Percentiles rank a stretch among this genome's conserved stretches.
These are phyloP conservation scores for Eunapius fragilis DNA, from an alignment of 37 sponge, comb jelly and placozoan species.

Conservation along the genomic window DNA sequence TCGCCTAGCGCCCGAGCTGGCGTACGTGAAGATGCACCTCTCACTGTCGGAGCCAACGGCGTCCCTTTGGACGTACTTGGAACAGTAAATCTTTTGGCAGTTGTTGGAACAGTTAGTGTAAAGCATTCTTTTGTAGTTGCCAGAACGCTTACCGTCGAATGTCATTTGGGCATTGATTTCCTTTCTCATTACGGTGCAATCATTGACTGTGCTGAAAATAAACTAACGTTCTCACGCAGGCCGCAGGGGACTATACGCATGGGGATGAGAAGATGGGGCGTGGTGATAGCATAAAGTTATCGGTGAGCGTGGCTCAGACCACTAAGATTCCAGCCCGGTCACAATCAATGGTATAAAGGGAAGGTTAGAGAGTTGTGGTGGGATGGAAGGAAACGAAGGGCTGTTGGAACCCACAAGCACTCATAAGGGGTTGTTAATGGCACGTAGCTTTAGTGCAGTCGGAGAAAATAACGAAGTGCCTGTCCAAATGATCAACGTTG, in stretches of 20 bases:
- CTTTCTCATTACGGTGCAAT: conserved; percentile 1
- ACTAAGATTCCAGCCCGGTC: too few relatives aligned
- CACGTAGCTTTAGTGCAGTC: too few relatives aligned
- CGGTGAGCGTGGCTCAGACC: neutral
- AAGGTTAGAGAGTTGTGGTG: too few relatives aligned
- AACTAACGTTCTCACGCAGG: neutral
- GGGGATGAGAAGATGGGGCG: too few relatives aligned
- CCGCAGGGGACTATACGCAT: neutral
- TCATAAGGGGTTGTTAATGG: too few relatives aligned
- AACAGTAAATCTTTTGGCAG: neutral
- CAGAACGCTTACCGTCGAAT: conserved; percentile 11
- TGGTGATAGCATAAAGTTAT: too few relatives aligned
- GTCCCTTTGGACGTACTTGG: conserved; percentile 9
- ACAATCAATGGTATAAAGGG: too few relatives aligned
- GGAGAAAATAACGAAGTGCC: too few relatives aligned
- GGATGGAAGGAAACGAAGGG: too few relatives aligned
- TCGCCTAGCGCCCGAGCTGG: neutral
- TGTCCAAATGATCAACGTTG: too few relatives aligned
- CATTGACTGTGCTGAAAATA: conserved; percentile 6
- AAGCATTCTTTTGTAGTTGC: conserved; percentile 12
- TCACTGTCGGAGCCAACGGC: conserved; percentile 21
- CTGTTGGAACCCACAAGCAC: too few relatives aligned
- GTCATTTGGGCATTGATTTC: conserved; percentile 23
- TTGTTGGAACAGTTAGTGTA: conserved; percentile 1
- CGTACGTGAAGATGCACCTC: neutral